phyloP scores from a whole-genome alignment of 1,140 invertebrate genomes.

The Radopholus similis region DNA sequence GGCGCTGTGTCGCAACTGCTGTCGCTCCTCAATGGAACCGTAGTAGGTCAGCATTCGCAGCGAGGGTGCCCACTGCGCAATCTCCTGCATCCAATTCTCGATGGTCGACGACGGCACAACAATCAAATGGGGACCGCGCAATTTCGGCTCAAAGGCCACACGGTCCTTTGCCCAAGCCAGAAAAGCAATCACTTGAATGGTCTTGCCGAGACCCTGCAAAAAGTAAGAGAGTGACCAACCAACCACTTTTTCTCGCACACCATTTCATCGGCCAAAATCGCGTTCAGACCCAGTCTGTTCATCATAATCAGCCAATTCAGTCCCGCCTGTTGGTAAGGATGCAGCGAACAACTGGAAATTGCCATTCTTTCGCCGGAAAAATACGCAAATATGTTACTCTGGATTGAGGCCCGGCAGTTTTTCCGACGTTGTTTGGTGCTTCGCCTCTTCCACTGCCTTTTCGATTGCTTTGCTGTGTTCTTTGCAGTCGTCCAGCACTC shows the following conservation, averaged over 20 bases:
- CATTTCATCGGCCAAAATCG: conserved; percentile 87
- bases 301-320: conserved; percentile 87
- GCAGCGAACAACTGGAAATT: conserved; percentile 63
- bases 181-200: conserved; percentile 54
- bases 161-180: conserved; percentile 45
- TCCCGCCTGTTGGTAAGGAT: conserved; percentile 85
- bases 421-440: not conserved
- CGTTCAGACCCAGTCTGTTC: conserved; percentile 81
- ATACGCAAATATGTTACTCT: conserved; percentile 3
- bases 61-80: conserved; percentile 48
- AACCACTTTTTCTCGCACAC: conserved; percentile 56
- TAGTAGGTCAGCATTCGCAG: conserved; percentile 43
- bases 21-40: conserved; percentile 42
- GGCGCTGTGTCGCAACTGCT: conserved; percentile 29
- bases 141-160: not conserved
- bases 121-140: conserved; percentile 46
- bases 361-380: not conserved
- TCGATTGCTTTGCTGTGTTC: conserved; percentile 37
- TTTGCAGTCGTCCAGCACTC: conserved; percentile 47
- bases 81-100: conserved; percentile 53
- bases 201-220: conserved; percentile 50
- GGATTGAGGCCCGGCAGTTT: conserved; percentile 9
- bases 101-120: conserved; percentile 55
- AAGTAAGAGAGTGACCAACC: conserved; percentile 7
- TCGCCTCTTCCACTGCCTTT: conserved; percentile 25